A percentile compares a stretch with the other conserved stretches of the same genome.
phyloP scores from a whole-genome alignment of 2,797 vertebrate genomes.

The Pteropus rufus region DNA sequence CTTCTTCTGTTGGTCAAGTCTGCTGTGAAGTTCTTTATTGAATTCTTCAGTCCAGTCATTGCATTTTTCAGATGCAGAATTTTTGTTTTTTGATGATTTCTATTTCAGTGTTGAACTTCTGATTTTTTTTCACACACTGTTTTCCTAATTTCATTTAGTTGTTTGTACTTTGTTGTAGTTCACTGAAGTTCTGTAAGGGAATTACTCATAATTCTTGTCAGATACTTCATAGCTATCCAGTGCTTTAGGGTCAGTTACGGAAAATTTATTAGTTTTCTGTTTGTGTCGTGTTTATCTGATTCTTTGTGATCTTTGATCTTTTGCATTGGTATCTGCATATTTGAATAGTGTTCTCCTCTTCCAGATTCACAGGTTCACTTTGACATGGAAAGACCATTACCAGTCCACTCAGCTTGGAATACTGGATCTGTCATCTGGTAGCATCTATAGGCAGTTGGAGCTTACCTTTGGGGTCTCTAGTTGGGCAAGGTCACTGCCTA shows the following conservation, averaged over 20 bases:
- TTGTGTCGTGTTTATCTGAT: not conserved
- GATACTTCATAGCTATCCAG: not conserved
- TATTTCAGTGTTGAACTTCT: not conserved
- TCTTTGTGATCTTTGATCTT: not conserved
- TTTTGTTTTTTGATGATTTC: not conserved
- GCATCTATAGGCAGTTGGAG: not conserved
- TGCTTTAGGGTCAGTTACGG: not conserved
- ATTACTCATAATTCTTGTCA: not conserved
- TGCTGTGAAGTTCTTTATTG: not conserved
- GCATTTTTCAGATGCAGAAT: not conserved
- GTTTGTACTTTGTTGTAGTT: not conserved
- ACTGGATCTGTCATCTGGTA: not conserved
- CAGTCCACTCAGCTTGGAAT: not conserved
- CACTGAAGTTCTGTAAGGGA: not conserved
- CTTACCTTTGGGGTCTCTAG: not conserved
- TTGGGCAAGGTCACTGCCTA: not conserved
- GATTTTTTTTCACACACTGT: not conserved
- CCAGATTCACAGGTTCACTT: not conserved
- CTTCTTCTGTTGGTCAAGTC: not conserved
- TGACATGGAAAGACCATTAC: not conserved
- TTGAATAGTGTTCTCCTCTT: not conserved
- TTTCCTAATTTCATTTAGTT: not conserved
- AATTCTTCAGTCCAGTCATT: not conserved
- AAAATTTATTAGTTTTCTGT: not conserved
- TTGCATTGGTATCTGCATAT: not conserved